Evolutionary conservation across 2,888 invertebrate species (phyloP).

Genomic region (Aleiodes alternator): DNA sequence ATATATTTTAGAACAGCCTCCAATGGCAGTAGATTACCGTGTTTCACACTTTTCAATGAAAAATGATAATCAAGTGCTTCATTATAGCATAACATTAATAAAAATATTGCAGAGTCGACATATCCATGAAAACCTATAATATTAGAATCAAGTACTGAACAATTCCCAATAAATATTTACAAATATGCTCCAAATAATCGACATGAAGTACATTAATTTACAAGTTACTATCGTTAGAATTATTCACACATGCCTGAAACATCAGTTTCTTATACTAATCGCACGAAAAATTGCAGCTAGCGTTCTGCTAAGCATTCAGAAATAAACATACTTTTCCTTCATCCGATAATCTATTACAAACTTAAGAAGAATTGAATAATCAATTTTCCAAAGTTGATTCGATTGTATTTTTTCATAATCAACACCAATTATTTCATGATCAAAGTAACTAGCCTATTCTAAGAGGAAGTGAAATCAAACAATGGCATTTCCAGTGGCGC

Average conservation of each 20-base stretch:
- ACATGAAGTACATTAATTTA: neutral
- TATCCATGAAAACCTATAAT: constrained; percentile 5
- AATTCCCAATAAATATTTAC: neutral
- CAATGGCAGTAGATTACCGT: constrained; percentile 5
- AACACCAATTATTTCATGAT: neutral
- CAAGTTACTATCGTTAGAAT: too few relatives aligned
- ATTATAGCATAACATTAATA: neutral
- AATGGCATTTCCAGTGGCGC: constrained; percentile 81
- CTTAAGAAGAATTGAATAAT: too few relatives aligned
- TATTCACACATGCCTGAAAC: too few relatives aligned
- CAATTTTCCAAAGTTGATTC: too few relatives aligned
- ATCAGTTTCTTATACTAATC: too few relatives aligned
- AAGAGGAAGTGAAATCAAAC: constrained; percentile 76
- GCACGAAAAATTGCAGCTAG: too few relatives aligned
- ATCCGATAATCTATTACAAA: too few relatives aligned
- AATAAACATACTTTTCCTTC: too few relatives aligned
- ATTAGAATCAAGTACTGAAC: neutral
- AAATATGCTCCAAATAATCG: neutral
- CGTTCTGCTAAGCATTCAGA: too few relatives aligned
- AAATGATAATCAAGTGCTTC: neutral
- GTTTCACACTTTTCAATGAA: neutral
- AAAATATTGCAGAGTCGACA: constrained; percentile 13
- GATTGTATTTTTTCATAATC: too few relatives aligned
- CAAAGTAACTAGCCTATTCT: constrained; percentile 28
- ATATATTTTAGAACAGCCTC: neutral